Evolutionary conservation across 2,888 invertebrate genomes (phyloP).

Genomic region (Pollenia amentaria): DNA sequence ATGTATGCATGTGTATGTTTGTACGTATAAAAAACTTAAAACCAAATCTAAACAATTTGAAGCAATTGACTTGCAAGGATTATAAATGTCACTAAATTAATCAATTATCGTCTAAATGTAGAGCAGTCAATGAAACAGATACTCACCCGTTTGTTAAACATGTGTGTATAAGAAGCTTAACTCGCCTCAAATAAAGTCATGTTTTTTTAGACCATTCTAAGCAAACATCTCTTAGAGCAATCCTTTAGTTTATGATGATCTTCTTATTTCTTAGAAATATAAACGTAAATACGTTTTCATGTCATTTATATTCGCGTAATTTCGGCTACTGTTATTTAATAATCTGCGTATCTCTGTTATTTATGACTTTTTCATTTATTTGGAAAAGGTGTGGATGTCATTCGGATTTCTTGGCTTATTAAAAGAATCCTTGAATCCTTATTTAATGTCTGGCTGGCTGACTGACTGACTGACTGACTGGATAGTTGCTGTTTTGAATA

Average conservation of each 20-base stretch:
- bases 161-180: slow-evolving; percentile 58
- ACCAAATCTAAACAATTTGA: slow-evolving; percentile 63
- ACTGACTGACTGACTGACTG: too few relatives aligned
- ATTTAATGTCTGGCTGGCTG: background rate
- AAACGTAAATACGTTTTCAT: background rate
- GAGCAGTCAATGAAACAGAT: slow-evolving; percentile 15
- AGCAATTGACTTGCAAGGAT: slow-evolving; percentile 68
- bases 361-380: slow-evolving; percentile 53
- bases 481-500: background rate
- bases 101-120: slow-evolving; percentile 59
- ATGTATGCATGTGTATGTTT: background rate
- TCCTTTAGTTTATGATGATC: slow-evolving; percentile 16
- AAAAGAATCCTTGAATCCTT: slow-evolving; percentile 35
- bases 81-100: slow-evolving; percentile 69
- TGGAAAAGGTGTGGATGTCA: slow-evolving; percentile 52
- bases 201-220: slow-evolving; percentile 18
- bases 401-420: background rate
- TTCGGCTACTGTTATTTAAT: slow-evolving; percentile 47
- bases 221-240: background rate
- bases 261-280: background rate
- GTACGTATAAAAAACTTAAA: slow-evolving; percentile 19
- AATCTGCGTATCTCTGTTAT: background rate
- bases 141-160: background rate
- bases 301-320: background rate
- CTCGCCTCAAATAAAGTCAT: slow-evolving; percentile 11